Base-by-base conservation (phyloP, 2,888 invertebrate genomes). In the Agapostemon virescens region DNA sequence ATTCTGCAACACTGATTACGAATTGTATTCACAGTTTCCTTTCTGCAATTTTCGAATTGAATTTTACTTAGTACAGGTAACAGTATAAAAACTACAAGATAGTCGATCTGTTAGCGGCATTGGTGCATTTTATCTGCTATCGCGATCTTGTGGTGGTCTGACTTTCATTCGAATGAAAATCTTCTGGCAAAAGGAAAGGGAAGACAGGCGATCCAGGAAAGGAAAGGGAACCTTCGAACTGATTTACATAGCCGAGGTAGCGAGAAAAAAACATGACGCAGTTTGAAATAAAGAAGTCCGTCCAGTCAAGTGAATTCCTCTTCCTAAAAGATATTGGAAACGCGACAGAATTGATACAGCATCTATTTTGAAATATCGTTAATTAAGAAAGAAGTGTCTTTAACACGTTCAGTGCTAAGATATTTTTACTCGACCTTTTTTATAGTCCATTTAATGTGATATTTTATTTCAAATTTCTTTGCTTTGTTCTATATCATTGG, bases 31-130 rank as follows among this genome's bases (percentile, higher is more conserved):
- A 5, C n/a, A 36, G 23, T n/a, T 71, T 40, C 33, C 33, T 75
- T 49, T 63, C 64, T 45, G 72, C 17, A 49, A 71, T 58, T 69
- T 74, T 73, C 52, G 26, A 64, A 68, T 40, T 33, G 69, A 69
- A 73, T 73, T 79, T 76, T 78, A 73, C 75, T 83, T 69, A 45
- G 55, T n/a, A 6, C 26, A 58, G 33, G 40, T 49, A n/a, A n/a
- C n/a, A n/a, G n/a, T n/a, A n/a, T n/a, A n/a, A 58, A 52, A 38
- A 61, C 30, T 13, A 49, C 52, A 20, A 73, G 79, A 73, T 77
- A 77, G 58, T 45, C 20, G 55, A 55, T n/a, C 23, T 42, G 42
- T 23, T 45, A 74, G 20, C 20, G 33, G 20, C 61, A 61, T 61
- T 61, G 61, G 61, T 33, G 33, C 33, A 61, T 33, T 61, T 61